A percentile compares a stretch with the other conserved stretches of the same genome.
Evolutionary conservation across 2,888 invertebrate genomes (phyloP).

Genomic region (Eurytoma californica): DNA sequence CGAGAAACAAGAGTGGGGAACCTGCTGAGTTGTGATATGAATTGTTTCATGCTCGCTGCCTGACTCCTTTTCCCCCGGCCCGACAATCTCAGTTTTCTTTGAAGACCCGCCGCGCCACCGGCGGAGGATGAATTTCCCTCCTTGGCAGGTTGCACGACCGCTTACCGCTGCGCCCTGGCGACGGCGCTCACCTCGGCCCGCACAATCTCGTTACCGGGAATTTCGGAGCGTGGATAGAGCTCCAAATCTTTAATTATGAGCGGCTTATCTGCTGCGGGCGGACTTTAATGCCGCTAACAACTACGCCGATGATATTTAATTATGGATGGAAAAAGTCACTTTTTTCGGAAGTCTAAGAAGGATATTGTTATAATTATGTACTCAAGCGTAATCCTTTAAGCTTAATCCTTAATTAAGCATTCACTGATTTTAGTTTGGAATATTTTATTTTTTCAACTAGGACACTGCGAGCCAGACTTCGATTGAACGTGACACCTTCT

Average conservation of each 20-base stretch:
- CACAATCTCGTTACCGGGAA: conserved; percentile 20
- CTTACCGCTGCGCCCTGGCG: background rate
- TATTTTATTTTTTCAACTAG: too few relatives aligned
- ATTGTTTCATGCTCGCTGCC: conserved; percentile 62
- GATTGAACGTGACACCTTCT: too few relatives aligned
- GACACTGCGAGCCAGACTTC: too few relatives aligned
- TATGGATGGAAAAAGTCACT: background rate
- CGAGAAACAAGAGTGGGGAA: conserved; percentile 6
- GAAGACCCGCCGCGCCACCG: conserved; percentile 10
- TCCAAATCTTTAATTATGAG: background rate
- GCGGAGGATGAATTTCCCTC: conserved; percentile 19
- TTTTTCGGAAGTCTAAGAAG: too few relatives aligned
- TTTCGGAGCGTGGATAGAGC: background rate
- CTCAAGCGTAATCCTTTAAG: too few relatives aligned
- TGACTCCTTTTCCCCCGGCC: conserved; percentile 40
- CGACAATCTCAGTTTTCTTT: conserved; percentile 39
- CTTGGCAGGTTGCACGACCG: background rate
- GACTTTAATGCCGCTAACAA: background rate
- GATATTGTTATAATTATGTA: too few relatives aligned
- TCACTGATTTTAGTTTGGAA: too few relatives aligned
- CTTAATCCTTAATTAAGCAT: too few relatives aligned
- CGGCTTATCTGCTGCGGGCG: background rate
- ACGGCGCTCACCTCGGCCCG: background rate
- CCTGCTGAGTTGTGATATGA: conserved; percentile 61
- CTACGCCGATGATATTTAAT: background rate